Conservation (phyloP, 2,113 vertebrate genomes). For the Motacilla tschutschensis region DNA sequence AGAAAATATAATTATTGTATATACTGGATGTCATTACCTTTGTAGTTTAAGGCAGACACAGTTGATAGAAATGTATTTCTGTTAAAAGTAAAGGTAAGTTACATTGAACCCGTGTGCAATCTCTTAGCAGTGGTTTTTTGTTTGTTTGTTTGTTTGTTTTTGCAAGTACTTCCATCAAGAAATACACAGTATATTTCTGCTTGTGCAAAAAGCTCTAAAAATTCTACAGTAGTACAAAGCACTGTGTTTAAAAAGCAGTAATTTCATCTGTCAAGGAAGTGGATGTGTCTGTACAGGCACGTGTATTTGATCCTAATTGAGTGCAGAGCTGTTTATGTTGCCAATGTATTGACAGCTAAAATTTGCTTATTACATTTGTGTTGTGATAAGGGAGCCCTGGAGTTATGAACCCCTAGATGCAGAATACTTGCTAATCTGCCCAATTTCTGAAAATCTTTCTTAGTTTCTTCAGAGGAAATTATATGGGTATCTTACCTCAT, state of each 20-base stretch:
- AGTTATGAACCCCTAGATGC: neutral
- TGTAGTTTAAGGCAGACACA: neutral
- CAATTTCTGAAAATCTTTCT: neutral
- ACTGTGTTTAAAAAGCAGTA: neutral
- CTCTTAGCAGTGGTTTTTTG: neutral
- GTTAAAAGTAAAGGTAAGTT: neutral
- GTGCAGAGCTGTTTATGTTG: neutral
- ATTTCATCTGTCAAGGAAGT: neutral
- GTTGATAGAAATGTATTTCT: neutral
- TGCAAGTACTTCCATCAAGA: neutral
- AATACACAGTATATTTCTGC: neutral
- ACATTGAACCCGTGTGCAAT: fast-evolving
- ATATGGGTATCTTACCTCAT: neutral
- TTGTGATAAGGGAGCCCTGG: neutral
- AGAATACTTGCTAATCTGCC: neutral
- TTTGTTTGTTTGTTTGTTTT: neutral
- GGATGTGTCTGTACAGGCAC: neutral
- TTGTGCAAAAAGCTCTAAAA: neutral
- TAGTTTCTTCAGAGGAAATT: neutral
- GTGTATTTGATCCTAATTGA: neutral
- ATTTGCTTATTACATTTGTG: neutral
- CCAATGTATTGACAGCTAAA: neutral
- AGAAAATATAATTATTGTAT: neutral
- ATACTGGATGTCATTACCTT: neutral
- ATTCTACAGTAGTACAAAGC: neutral